A percentile compares a stretch with the other conserved stretches of the same genome.
These are phyloP conservation scores for Corythornis leucogaster DNA, from an alignment of 2,797 vertebrate genomes.

Conservation along the genomic window DNA sequence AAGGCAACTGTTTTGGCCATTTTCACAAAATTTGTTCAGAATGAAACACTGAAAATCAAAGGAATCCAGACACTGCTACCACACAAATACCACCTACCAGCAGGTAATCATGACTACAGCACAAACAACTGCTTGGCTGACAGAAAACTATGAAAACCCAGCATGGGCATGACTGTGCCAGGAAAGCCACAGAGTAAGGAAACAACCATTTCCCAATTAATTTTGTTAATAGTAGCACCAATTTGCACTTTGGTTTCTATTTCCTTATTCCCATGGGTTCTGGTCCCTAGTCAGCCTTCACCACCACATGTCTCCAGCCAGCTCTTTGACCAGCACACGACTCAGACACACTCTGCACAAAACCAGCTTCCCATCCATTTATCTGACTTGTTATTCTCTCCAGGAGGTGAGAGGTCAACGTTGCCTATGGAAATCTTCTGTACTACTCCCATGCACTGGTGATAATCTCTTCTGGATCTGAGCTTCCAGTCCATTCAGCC, in stretches of 20 bases:
- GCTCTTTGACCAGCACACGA: background rate
- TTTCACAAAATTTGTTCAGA: background rate
- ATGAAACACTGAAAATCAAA: background rate
- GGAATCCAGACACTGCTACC: background rate
- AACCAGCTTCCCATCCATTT: background rate
- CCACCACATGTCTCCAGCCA: background rate
- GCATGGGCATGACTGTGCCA: background rate
- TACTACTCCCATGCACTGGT: background rate
- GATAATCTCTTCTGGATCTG: background rate
- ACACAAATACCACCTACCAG: background rate
- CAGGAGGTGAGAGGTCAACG: background rate
- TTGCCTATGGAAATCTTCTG: background rate
- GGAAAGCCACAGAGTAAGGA: background rate
- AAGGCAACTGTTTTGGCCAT: background rate
- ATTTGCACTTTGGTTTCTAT: background rate
- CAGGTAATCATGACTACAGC: background rate
- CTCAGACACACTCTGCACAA: background rate
- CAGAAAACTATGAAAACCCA: background rate
- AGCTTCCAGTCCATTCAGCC: background rate
- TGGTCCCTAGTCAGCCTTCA: background rate
- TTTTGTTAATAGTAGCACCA: background rate
- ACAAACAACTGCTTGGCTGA: background rate
- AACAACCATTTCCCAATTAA: rapidly evolving
- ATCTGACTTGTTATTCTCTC: background rate
- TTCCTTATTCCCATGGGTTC: background rate